Percentiles rank a stretch among this genome's conserved stretches.
phyloP scores from a whole-genome alignment of 2,797 vertebrate species.

The Malacoctenus gilli region DNA sequence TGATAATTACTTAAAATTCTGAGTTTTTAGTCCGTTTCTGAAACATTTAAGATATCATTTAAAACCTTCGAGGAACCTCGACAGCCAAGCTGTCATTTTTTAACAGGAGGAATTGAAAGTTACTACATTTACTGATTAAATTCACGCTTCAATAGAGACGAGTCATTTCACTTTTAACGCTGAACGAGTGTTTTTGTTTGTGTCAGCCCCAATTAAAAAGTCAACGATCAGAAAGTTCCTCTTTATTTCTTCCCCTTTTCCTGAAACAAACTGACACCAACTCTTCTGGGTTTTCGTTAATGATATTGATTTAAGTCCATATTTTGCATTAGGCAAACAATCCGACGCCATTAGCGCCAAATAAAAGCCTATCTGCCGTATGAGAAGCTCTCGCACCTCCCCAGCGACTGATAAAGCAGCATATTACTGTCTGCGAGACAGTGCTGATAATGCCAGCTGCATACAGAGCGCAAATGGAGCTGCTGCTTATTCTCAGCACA shows the following conservation, averaged over 20 bases:
- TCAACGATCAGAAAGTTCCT: background rate
- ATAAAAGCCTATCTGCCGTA: constrained; percentile 34
- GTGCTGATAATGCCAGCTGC: constrained; percentile 43
- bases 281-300: constrained; percentile 7
- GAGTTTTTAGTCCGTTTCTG: too few species aligned
- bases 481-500: constrained; percentile 61
- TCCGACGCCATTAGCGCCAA: constrained; percentile 33
- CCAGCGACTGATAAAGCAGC: constrained; percentile 46
- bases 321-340: constrained; percentile 14
- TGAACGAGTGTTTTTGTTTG: background rate
- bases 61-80: too few species aligned
- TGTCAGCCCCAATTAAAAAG: background rate
- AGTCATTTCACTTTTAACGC: constrained; percentile 3
- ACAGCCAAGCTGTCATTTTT: too few species aligned
- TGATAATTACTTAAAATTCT: too few species aligned
- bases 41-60: too few species aligned
- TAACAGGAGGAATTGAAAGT: too few species aligned
- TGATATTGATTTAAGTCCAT: constrained; percentile 9
- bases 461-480: constrained; percentile 54
- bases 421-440: constrained; percentile 45
- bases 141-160: background rate
- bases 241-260: too few species aligned
- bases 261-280: background rate
- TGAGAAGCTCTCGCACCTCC: constrained; percentile 32
- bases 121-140: background rate